Evolutionary conservation across 2,888 invertebrate genomes (phyloP).

Genomic region (Belgica antarctica): DNA sequence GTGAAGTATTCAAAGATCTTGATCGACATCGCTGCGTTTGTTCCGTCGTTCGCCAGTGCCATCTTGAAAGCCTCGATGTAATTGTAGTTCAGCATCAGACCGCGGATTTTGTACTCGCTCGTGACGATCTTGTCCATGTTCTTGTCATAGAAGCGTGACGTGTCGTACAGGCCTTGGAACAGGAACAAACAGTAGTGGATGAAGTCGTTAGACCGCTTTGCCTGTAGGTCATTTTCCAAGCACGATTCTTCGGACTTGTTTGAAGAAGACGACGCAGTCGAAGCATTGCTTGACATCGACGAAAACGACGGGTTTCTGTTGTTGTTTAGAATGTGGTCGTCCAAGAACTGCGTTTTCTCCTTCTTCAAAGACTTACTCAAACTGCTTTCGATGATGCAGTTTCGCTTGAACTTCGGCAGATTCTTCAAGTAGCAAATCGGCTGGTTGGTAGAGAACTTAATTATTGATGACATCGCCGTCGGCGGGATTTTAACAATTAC

Average conservation of each 20-base stretch:
- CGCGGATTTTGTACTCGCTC: conserved; percentile 48
- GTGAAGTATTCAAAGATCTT: conserved; percentile 56
- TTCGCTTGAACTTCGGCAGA: conserved; percentile 52
- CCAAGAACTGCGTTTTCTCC: conserved; percentile 45
- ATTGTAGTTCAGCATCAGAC: conserved; percentile 54
- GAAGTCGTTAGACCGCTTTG: conserved; percentile 49
- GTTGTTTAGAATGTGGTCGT: conserved; percentile 27
- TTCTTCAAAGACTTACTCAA: conserved; percentile 46
- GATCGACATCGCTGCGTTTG: conserved; percentile 50
- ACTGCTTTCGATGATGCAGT: conserved; percentile 51
- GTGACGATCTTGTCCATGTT: conserved; percentile 46
- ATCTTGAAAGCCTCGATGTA: conserved; percentile 54
- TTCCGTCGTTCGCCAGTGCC: conserved; percentile 48
- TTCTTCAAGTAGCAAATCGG: conserved; percentile 54
- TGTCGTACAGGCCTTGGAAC: conserved; percentile 55
- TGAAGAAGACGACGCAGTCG: conserved; percentile 22
- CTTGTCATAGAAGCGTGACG: conserved; percentile 47
- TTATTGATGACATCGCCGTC: neutral
- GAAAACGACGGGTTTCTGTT: conserved; percentile 36
- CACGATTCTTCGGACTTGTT: neutral
- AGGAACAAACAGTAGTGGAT: conserved; percentile 55
- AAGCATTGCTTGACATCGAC: conserved; percentile 36
- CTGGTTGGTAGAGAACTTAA: conserved; percentile 39
- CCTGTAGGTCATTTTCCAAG: conserved; percentile 17
- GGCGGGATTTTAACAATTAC: conserved; percentile 45